A percentile compares a stretch with the other conserved stretches of the same genome.
Conservation (phyloP, 2,113 vertebrate genomes). For the Lophius piscatorius region DNA sequence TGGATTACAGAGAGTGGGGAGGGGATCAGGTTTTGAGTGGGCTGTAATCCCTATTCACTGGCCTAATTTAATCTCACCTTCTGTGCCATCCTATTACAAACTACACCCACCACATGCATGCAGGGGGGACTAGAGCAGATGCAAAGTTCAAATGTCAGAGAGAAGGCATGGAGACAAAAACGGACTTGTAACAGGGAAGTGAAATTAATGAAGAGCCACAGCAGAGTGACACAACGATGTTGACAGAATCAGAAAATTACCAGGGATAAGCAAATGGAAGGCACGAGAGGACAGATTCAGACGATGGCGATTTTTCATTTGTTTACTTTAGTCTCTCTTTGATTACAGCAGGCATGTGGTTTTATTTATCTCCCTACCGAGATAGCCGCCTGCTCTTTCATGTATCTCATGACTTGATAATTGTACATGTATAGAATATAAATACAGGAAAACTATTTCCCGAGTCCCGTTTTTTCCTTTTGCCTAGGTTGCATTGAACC, state of each 20-base stretch:
- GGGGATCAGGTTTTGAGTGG: conserved; percentile 75
- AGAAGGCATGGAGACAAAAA: conserved; percentile 38
- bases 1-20: conserved; percentile 78
- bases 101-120: conserved; percentile 58
- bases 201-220: conserved; percentile 41
- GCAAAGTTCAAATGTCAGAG: conserved; percentile 49
- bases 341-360: neutral
- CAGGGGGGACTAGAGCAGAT: conserved; percentile 35
- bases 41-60: conserved; percentile 80
- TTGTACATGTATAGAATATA: too few species aligned
- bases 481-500: too few species aligned
- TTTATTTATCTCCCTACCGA: too few species aligned
- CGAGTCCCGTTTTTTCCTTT: too few species aligned
- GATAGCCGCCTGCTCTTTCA: too few species aligned
- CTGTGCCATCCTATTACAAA: conserved; percentile 80
- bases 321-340: neutral
- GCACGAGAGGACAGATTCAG: conserved; percentile 3
- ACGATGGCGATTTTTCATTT: conserved; percentile 15
- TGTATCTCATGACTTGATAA: too few species aligned
- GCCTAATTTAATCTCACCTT: conserved; percentile 83
- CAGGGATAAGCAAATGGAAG: conserved; percentile 28
- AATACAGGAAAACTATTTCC: too few species aligned
- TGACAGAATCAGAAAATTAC: conserved; percentile 29
- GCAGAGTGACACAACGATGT: conserved; percentile 24
- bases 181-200: conserved; percentile 8